Evolutionary conservation across 2,113 vertebrate species (phyloP).

Genomic region (Psittacara wagleri): DNA sequence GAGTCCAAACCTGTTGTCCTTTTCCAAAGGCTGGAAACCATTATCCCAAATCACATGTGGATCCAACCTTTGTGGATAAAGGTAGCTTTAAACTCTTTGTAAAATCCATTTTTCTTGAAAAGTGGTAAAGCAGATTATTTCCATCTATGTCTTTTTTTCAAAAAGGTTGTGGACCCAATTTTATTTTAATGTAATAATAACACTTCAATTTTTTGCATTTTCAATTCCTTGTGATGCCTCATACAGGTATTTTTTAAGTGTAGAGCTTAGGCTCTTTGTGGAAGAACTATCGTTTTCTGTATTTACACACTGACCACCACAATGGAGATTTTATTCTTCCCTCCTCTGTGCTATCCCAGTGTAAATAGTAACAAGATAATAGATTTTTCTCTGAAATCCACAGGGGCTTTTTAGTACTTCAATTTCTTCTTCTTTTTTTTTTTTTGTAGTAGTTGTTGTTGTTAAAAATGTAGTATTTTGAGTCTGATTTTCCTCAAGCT

Average conservation of each 20-base stretch:
- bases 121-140: background rate
- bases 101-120: background rate
- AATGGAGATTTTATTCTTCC: background rate
- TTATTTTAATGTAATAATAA: background rate
- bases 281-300: background rate
- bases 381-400: background rate
- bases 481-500: background rate
- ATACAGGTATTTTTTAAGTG: background rate
- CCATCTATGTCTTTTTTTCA: background rate
- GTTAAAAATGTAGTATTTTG: constrained; percentile 34
- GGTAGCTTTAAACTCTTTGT: background rate
- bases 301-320: background rate
- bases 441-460: background rate
- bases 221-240: background rate
- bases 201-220: background rate
- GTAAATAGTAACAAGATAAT: background rate
- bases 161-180: background rate
- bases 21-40: background rate
- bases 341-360: background rate
- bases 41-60: background rate
- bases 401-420: background rate
- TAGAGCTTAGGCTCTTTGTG: background rate
- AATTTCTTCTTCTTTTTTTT: background rate
- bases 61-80: background rate
- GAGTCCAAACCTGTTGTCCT: background rate